These are phyloP conservation scores for Macrotis lagotis DNA, from an alignment of 2,113 vertebrate species.

Conservation along the genomic window DNA sequence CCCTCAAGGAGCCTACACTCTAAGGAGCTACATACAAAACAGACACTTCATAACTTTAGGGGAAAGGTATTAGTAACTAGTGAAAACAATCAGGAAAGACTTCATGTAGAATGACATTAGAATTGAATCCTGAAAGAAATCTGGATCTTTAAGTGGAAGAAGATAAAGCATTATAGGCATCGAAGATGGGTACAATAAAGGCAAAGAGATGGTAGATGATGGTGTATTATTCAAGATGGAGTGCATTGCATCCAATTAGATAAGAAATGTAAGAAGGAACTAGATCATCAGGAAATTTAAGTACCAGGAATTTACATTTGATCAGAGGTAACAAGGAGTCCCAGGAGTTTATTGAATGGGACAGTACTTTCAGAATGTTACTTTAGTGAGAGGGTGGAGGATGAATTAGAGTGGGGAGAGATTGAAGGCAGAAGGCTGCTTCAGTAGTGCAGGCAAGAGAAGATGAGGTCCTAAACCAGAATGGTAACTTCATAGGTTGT, in stretches of 20 bases:
- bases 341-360: neutral
- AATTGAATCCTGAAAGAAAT: neutral
- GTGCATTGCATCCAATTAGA: neutral
- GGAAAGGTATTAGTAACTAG: too few relatives aligned
- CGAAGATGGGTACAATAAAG: neutral
- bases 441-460: neutral
- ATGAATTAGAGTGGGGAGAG: neutral
- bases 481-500: neutral
- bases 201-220: neutral
- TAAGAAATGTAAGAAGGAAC: neutral
- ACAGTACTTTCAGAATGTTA: neutral
- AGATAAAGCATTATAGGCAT: neutral
- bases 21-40: neutral
- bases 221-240: neutral
- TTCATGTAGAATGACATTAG: too few relatives aligned
- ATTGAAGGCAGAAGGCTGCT: neutral
- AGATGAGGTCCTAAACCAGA: neutral
- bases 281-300: neutral
- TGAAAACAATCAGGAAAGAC: too few relatives aligned
- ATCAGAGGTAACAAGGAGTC: neutral
- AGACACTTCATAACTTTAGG: neutral
- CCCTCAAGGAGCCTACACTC: neutral
- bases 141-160: neutral
- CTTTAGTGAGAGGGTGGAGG: neutral
- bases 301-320: neutral